Evolutionary conservation across 2,113 vertebrate genomes (phyloP).

Genomic region (Scophthalmus maximus): DNA sequence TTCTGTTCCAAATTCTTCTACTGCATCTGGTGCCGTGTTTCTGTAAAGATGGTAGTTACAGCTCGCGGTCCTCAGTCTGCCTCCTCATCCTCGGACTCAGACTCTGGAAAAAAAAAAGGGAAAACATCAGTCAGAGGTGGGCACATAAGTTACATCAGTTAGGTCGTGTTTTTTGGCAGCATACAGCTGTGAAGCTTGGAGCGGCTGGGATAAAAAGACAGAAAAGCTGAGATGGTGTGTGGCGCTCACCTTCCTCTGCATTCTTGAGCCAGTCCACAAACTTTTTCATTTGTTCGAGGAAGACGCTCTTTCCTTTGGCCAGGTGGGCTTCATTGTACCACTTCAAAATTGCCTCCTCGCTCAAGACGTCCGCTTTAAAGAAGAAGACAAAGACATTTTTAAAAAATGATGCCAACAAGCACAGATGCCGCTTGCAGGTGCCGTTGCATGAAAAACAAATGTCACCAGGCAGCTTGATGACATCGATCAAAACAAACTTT

Average conservation of each 20-base stretch:
- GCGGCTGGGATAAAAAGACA: background rate
- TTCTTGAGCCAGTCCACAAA: conserved; percentile 99
- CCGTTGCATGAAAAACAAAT: conserved; percentile 56
- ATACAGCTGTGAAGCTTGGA: background rate
- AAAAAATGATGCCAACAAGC: conserved; percentile 37
- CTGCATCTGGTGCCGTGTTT: conserved; percentile 54
- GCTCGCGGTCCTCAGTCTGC: conserved; percentile 88
- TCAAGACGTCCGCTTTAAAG: conserved; percentile 90
- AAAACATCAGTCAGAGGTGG: conserved; percentile 10
- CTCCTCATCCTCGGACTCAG: conserved; percentile 95
- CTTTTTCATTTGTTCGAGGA: conserved; percentile 98
- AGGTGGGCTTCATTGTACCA: conserved; percentile 94
- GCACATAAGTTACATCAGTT: background rate
- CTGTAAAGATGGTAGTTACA: conserved; percentile 45
- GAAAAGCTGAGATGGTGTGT: background rate
- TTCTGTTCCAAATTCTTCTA: conserved; percentile 81
- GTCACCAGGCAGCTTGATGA: conserved; percentile 45
- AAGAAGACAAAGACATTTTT: background rate
- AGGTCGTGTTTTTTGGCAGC: too few relatives aligned
- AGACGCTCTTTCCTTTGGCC: conserved; percentile 95
- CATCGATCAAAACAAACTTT: conserved; percentile 60
- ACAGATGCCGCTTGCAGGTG: conserved; percentile 64
- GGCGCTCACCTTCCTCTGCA: conserved; percentile 92
- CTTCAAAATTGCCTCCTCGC: conserved; percentile 95
- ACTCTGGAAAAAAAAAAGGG: conserved; percentile 88